phyloP scores from a whole-genome alignment of 2,888 invertebrate species.

The Xylophagus ater region DNA sequence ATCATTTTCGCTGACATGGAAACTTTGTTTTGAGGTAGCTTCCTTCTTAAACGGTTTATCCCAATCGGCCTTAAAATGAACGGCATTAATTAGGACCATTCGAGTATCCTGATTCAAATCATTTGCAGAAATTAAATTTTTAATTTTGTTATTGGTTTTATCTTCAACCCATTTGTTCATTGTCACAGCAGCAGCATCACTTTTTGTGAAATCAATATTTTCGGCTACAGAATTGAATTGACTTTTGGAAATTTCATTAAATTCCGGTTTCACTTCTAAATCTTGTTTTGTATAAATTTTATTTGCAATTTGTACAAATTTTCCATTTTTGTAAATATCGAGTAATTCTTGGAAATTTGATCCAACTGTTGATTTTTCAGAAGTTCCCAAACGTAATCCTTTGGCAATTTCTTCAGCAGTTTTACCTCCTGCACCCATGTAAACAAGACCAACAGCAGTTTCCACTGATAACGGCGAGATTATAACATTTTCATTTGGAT shows the following conservation, averaged over 20 bases:
- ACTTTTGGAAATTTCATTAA: conserved; percentile 46
- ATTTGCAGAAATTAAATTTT: conserved; percentile 54
- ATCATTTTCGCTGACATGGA: conserved; percentile 46
- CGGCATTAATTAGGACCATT: conserved; percentile 68
- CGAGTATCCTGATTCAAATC: conserved; percentile 47
- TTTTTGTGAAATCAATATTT: conserved; percentile 48
- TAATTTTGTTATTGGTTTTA: conserved; percentile 72
- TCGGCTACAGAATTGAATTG: conserved; percentile 54
- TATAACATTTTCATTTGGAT: too few species aligned
- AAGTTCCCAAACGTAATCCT: too few species aligned
- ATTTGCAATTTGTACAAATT: conserved; percentile 58
- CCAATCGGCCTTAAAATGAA: conserved; percentile 81
- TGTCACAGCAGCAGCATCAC: conserved; percentile 38
- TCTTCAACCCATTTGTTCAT: conserved; percentile 75
- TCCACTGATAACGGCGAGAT: too few species aligned
- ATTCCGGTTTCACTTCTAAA: conserved; percentile 43
- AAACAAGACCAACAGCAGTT: too few species aligned
- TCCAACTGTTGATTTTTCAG: too few species aligned
- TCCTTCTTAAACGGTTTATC: conserved; percentile 48
- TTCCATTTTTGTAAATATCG: too few species aligned
- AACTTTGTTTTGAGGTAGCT: conserved; percentile 48
- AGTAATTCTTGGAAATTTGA: too few species aligned
- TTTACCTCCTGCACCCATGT: too few species aligned
- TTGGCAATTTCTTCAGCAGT: too few species aligned
- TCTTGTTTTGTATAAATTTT: conserved; percentile 54